These are phyloP conservation scores for Noturus placidus DNA, from an alignment of 2,113 vertebrate species.

Conservation along the genomic window DNA sequence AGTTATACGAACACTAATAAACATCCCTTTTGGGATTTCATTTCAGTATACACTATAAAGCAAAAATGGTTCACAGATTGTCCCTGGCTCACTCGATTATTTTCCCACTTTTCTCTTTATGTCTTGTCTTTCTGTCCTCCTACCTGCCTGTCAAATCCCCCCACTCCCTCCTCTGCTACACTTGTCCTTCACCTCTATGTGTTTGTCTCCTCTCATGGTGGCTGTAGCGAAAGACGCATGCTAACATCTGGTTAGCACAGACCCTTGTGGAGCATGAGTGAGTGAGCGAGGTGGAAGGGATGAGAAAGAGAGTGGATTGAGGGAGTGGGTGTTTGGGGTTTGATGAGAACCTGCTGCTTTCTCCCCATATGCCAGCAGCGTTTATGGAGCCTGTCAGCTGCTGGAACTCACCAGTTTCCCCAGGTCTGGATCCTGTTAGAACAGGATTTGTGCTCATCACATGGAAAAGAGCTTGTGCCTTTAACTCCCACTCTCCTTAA, in stretches of 20 bases:
- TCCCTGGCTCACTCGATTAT: conserved; percentile 7
- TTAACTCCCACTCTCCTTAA: conserved; percentile 68
- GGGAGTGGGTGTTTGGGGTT: conserved; percentile 31
- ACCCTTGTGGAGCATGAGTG: conserved; percentile 4
- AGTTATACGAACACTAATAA: conserved; percentile 31
- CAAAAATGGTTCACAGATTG: conserved; percentile 9
- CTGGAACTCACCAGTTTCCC: conserved; percentile 59
- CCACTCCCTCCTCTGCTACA: not conserved
- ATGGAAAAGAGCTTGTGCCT: conserved; percentile 74
- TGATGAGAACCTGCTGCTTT: conserved; percentile 65
- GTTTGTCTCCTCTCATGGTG: conserved; percentile 27
- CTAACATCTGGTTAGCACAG: conserved; percentile 48
- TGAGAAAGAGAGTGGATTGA: conserved; percentile 11
- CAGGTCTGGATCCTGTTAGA: conserved; percentile 74
- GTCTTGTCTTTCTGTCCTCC: not conserved
- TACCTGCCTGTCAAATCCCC: not conserved
- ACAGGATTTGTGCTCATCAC: conserved; percentile 74
- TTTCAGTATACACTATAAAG: conserved; percentile 7
- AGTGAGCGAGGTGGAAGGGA: conserved; percentile 7
- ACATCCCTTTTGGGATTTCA: conserved; percentile 17
- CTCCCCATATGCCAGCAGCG: conserved; percentile 55
- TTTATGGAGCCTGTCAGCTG: conserved; percentile 80
- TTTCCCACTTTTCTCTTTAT: conserved; percentile 1
- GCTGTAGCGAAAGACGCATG: conserved; percentile 11
- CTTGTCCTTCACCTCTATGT: not conserved